A percentile compares a stretch with the other conserved stretches of the same genome.
phyloP scores from a whole-genome alignment of 2,888 invertebrate genomes.

The Bugulina stolonifera region DNA sequence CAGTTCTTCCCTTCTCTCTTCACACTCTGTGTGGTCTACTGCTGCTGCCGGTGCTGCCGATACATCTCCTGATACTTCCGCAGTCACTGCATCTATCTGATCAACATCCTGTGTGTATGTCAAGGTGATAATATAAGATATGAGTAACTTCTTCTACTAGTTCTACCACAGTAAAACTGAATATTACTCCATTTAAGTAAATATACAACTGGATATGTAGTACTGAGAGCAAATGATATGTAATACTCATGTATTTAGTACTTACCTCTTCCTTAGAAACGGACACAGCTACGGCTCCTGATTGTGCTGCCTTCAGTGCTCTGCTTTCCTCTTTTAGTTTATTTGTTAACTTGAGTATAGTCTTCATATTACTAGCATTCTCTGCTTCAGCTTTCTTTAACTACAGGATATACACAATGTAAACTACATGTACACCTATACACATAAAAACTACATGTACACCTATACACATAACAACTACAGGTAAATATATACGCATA shows the following conservation, averaged over 20 bases:
- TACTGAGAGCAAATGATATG: too few species aligned
- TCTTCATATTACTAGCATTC: constrained; percentile 32
- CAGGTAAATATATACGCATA: too few species aligned
- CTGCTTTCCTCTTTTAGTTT: constrained; percentile 27
- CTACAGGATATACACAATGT: constrained; percentile 28
- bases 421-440: too few species aligned
- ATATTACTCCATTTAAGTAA: too few species aligned
- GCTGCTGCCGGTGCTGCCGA: neutral
- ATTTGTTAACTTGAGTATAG: constrained; percentile 28
- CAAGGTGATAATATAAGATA: too few species aligned
- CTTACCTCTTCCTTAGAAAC: too few species aligned
- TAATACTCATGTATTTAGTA: too few species aligned
- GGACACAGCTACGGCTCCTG: neutral
- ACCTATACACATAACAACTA: too few species aligned
- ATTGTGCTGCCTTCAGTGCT: neutral
- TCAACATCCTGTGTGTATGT: constrained; percentile 4
- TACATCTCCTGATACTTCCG: neutral
- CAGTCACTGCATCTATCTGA: neutral
- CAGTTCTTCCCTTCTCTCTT: constrained; percentile 26
- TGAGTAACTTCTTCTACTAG: too few species aligned
- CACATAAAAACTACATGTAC: too few species aligned
- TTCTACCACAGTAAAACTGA: too few species aligned
- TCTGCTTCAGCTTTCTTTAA: constrained; percentile 35
- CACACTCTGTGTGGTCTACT: constrained; percentile 19
- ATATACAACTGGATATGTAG: too few species aligned